Evolutionary conservation across 2,113 vertebrate genomes (phyloP), one percentile per base, ranked within the genome.

Genomic region (Amphilophus citrinellus): DNA sequence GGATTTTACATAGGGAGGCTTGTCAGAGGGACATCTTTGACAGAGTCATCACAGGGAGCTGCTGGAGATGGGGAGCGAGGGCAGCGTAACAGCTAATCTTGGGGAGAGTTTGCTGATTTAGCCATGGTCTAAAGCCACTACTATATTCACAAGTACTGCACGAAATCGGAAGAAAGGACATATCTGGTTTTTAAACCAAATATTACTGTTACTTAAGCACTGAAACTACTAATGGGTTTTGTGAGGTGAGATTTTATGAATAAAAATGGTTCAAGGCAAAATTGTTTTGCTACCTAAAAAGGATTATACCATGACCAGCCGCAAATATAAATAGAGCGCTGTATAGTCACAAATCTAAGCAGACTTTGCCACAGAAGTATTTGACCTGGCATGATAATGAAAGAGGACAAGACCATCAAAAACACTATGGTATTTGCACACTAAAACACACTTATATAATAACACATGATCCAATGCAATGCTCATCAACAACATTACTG

Each of bases 11-110:
- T 50, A 93, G 91, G 86, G 91, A 93, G 87, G 88, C 94, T 91
- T 83, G 88, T 92, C 95, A 94, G 89, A 89, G 90, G 94, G 90
- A 90, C 95, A 92, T 96, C 95, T 93, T 92, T 94, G 91, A 95
- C 87, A 93, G 91, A 87, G 84, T 82, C 92, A 86, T 93, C 95
- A 93, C 89, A 92, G 90, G 90, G 91, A 87, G 91, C 90, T 90
- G 94, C 94, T 91, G 93, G 76, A 93, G 91, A 88, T 89, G 91
- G 92, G 92, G 86, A 91, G 83, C 24, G 85, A 87, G 87, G 58
- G 88, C 79, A 90, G 94, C 59, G 63, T 56, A 91, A 92, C 91
- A 84, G 93, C 95, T 95, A 95, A 93, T 91, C 93, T 94, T 62
- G 78, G 91, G 88, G 84, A 90, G 77, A 89, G 80, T 88, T 83